Base-by-base conservation (phyloP, 2,113 vertebrate genomes). In the Atherinomorus stipes region DNA sequence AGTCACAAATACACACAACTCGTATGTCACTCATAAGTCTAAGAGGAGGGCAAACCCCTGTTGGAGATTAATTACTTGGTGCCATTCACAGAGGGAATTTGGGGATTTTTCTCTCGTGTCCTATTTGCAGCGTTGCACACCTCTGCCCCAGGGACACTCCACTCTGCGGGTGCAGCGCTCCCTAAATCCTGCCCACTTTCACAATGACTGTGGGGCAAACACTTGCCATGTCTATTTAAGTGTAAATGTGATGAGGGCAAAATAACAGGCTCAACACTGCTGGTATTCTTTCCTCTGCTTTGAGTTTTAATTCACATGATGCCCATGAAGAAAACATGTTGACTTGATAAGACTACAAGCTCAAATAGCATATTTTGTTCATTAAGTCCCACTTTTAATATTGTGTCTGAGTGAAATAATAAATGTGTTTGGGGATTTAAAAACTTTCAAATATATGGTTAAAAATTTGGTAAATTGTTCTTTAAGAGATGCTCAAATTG, bases 11-110 rank as follows among this genome's bases (percentile, higher is more conserved):
- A 59, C 67, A 38, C 70, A 49, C 61, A 44, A 47, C 23, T 50
- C 54, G 49, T 62, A 31, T 87, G 88, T 83, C 86, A 90, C 68
- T 90, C 89, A 89, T 52, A 47, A 81, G 89, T 90, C 89, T 80
- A 64, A 58, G 58, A 63, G 21, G 34, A 75, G 84, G 80, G 73
- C 69, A 87, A 89, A 78, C 81, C 83, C 81, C 77, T 65, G 75
- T 74, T 88, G 73, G 59, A 88, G 81, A 90, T 86, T 73, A 85
- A 90, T 90, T 86, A 90, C 85, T 57, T 63, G 0, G 13, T 70
- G 38, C 70, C 68, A 80, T 84, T 88, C 85, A 86, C 69, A 23
- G 34, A n/a, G 72, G 76, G 78, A 87, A 76, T 87, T 88, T 76
- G 79, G 89, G 83, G 81, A 80, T 88, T 87, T 87, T 91, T 85